Conservation (phyloP, 2,888 invertebrate genomes). For the Mythimna pallens region DNA sequence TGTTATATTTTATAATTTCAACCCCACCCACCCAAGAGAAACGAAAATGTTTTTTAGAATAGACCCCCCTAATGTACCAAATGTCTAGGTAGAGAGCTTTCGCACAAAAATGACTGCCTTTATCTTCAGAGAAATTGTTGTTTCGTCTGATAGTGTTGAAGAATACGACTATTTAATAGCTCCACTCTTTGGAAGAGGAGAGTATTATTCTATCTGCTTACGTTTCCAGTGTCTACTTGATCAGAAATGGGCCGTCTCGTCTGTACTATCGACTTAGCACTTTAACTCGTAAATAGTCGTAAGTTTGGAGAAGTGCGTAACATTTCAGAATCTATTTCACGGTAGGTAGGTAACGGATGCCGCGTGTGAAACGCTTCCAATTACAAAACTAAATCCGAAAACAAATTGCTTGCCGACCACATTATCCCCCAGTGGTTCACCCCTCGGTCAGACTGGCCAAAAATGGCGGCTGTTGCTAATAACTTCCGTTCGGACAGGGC, state of each 20-base stretch:
- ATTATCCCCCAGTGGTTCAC: conserved; percentile 67
- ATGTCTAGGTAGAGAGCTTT: conserved; percentile 82
- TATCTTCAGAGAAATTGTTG: conserved; percentile 78
- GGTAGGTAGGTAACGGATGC: conserved; percentile 25
- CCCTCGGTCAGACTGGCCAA: conserved; percentile 71
- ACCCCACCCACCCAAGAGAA: conserved; percentile 73
- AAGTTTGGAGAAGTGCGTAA: conserved; percentile 20
- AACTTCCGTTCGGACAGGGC: conserved; percentile 70
- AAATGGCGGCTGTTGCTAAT: conserved; percentile 79
- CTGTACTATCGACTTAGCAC: conserved; percentile 20
- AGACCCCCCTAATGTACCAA: conserved; percentile 84
- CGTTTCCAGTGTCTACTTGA: conserved; percentile 27
- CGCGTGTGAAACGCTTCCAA: conserved; percentile 65
- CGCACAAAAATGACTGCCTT: conserved; percentile 79
- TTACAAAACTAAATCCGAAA: conserved; percentile 70
- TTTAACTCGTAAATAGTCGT: conserved; percentile 30
- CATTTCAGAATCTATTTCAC: conserved; percentile 30
- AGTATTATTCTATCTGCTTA: conserved; percentile 42
- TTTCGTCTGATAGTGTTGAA: conserved; percentile 77
- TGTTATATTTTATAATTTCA: conserved; percentile 86
- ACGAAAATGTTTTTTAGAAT: conserved; percentile 80
- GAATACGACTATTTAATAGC: conserved; percentile 68
- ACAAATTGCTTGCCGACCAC: conserved; percentile 74
- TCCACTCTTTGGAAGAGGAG: conserved; percentile 46
- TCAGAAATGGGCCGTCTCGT: conserved; percentile 21